A percentile compares a stretch with the other conserved stretches of the same genome.
Conservation (phyloP, 2,888 invertebrate genomes). For the Drosophila merina region DNA sequence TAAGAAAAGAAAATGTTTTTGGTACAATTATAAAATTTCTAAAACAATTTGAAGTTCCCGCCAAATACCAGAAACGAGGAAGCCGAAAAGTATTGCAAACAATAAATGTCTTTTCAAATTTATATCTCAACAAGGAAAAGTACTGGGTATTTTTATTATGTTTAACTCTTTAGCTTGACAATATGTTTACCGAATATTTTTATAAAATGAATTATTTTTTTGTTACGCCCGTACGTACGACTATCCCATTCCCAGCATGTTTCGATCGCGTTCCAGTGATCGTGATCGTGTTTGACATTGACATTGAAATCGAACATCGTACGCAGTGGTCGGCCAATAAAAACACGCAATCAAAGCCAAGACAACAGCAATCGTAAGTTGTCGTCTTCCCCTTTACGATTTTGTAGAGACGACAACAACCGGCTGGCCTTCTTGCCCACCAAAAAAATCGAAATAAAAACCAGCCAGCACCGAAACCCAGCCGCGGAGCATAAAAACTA, state of each 20-base stretch:
- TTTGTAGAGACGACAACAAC: constrained; percentile 50
- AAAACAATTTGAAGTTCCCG: too few relatives aligned
- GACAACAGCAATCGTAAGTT: not conserved
- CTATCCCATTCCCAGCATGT: constrained; percentile 52
- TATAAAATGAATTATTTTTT: not conserved
- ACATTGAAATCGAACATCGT: constrained; percentile 66
- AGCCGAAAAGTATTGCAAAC: too few relatives aligned
- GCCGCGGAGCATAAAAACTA: constrained; percentile 31
- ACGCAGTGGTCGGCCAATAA: constrained; percentile 30
- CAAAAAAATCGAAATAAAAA: constrained; percentile 31
- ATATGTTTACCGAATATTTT: not conserved
- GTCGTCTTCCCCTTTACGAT: constrained; percentile 5
- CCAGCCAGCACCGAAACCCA: constrained; percentile 26
- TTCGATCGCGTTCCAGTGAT: constrained; percentile 54
- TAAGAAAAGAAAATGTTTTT: too few relatives aligned
- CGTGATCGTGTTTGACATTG: constrained; percentile 70
- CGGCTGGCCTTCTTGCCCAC: constrained; percentile 68
- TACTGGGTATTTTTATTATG: too few relatives aligned
- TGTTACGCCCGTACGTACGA: not conserved
- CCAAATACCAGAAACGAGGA: too few relatives aligned
- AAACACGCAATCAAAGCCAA: constrained; percentile 22
- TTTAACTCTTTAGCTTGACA: too few relatives aligned
- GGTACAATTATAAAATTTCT: too few relatives aligned
- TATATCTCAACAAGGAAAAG: too few relatives aligned
- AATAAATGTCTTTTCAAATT: too few relatives aligned